A percentile compares a stretch with the other conserved stretches of the same genome.
Evolutionary conservation across 2,797 vertebrate genomes (phyloP).

Genomic region (Acropternis orthonyx): DNA sequence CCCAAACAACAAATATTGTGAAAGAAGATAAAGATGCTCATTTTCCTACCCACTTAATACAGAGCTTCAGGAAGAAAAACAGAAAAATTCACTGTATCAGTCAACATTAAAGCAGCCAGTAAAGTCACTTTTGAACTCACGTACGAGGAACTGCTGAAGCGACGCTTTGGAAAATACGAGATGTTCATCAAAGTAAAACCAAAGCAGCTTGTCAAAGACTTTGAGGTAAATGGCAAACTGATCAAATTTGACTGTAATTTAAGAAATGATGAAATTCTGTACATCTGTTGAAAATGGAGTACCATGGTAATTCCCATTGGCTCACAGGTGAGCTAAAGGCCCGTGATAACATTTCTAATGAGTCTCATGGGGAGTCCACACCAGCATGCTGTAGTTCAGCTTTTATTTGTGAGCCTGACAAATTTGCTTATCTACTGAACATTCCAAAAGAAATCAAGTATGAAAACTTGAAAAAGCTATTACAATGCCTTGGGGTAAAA

Average conservation of each 20-base stretch:
- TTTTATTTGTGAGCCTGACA: neutral
- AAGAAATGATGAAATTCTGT: neutral
- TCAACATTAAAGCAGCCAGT: slow-evolving; percentile 85
- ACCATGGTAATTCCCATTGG: neutral
- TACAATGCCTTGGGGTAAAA: neutral
- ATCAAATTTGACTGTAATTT: neutral
- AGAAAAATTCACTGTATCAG: slow-evolving; percentile 90
- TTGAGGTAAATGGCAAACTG: slow-evolving; percentile 79
- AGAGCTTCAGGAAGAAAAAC: slow-evolving; percentile 90
- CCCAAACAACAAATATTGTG: neutral
- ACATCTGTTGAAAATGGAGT: neutral
- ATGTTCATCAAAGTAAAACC: slow-evolving; percentile 87
- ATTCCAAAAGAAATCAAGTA: neutral
- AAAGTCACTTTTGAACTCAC: slow-evolving; percentile 86
- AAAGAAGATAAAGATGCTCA: neutral
- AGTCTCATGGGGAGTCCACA: neutral
- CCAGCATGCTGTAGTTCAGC: neutral
- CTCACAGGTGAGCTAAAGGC: neutral
- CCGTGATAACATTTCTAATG: neutral
- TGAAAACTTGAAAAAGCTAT: neutral
- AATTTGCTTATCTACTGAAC: neutral
- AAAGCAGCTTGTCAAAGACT: slow-evolving; percentile 85
- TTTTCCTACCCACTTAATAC: slow-evolving; percentile 14
- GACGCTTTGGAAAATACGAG: slow-evolving; percentile 85
- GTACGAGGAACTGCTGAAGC: slow-evolving; percentile 91